These are phyloP conservation scores for Hypothenemus hampei DNA, from an alignment of 1,140 invertebrate genomes.

Conservation along the genomic window DNA sequence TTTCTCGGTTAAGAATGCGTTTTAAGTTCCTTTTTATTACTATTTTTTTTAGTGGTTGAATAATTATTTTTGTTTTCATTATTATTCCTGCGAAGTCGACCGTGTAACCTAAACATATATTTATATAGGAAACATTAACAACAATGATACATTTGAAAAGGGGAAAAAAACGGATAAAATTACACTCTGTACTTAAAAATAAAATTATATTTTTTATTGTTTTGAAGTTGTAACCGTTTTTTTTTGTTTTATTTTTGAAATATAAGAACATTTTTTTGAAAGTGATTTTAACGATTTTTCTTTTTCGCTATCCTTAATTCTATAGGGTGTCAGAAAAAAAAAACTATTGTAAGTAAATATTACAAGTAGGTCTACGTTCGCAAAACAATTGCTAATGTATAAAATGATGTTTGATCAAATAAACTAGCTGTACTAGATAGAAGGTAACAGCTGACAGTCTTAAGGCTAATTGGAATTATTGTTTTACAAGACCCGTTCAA, in stretches of 20 bases:
- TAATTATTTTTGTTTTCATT: background rate
- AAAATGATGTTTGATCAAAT: too few relatives aligned
- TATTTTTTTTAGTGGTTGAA: background rate
- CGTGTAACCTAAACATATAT: background rate
- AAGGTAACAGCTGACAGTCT: too few relatives aligned
- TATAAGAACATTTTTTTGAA: conserved; percentile 17
- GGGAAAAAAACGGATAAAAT: background rate
- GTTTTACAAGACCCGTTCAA: too few relatives aligned
- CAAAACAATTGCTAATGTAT: too few relatives aligned
- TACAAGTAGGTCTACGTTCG: too few relatives aligned
- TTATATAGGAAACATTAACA: too few relatives aligned
- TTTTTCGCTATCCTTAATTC: too few relatives aligned
- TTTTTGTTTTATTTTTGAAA: conserved; percentile 22
- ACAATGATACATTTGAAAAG: conserved; percentile 4
- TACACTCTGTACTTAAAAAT: conserved; percentile 20
- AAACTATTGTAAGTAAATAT: too few relatives aligned
- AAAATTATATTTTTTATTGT: conserved; percentile 26
- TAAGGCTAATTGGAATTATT: too few relatives aligned
- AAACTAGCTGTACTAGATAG: too few relatives aligned
- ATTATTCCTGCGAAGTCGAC: conserved; percentile 1
- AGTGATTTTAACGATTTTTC: background rate
- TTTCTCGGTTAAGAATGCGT: conserved; percentile 4
- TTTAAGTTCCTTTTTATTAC: conserved; percentile 4
- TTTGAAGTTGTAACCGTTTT: conserved; percentile 21
- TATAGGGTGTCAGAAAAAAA: too few relatives aligned